phyloP scores from a whole-genome alignment of 2,797 vertebrate genomes.

The Helicolenus hilgendorfi region DNA sequence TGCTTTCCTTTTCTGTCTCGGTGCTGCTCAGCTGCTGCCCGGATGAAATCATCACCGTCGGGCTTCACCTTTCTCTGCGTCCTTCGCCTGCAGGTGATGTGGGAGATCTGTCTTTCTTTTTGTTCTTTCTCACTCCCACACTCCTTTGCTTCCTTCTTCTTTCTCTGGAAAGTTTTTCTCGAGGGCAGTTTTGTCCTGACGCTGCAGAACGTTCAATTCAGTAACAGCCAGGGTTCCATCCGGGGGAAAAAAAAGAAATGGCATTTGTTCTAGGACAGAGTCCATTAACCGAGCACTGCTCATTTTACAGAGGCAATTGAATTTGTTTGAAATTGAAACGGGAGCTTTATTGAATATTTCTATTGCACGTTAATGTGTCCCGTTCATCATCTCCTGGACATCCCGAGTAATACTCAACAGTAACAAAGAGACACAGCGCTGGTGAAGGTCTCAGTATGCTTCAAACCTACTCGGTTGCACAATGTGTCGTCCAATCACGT shows the following conservation, averaged over 20 bases:
- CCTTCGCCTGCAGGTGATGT: slow-evolving; percentile 39
- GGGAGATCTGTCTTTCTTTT: slow-evolving; percentile 3
- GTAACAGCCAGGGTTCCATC: slow-evolving; percentile 15
- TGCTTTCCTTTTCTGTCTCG: background rate
- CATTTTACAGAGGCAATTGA: slow-evolving; percentile 22
- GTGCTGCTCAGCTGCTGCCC: slow-evolving; percentile 49
- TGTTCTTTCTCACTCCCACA: background rate
- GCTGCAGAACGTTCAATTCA: slow-evolving; percentile 20
- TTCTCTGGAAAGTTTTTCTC: slow-evolving; percentile 45
- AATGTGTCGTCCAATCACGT: background rate
- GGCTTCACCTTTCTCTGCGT: slow-evolving; percentile 30
- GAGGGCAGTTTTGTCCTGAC: slow-evolving; percentile 40
- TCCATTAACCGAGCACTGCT: slow-evolving; percentile 19
- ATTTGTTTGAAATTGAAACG: slow-evolving; percentile 29
- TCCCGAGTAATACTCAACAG: background rate
- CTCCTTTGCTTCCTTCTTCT: slow-evolving; percentile 18
- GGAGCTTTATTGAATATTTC: slow-evolving; percentile 20
- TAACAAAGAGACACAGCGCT: background rate
- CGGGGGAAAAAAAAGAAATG: background rate
- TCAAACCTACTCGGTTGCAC: background rate
- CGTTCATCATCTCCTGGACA: background rate
- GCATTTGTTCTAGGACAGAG: slow-evolving; percentile 31
- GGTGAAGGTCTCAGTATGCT: background rate
- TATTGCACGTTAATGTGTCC: background rate
- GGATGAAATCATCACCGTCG: slow-evolving; percentile 29